These are phyloP conservation scores for Oscheius sp. DNA, from an alignment of 2,888 invertebrate species.

Conservation along the genomic window DNA sequence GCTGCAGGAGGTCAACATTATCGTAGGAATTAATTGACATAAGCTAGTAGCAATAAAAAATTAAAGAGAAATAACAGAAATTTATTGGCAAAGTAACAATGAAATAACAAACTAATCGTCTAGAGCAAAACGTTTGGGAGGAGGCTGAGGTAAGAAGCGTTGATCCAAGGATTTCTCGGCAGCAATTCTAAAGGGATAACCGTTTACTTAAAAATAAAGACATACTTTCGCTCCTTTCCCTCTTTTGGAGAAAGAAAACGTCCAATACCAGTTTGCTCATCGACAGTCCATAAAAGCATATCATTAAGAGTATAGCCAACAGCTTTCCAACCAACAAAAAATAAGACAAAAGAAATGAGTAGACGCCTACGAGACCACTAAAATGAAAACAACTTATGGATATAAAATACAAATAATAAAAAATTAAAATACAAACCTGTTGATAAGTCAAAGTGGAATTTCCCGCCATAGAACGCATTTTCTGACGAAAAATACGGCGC, in stretches of 20 bases:
- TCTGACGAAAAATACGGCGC: constrained; percentile 57
- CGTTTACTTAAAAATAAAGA: not conserved
- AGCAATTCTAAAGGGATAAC: constrained; percentile 37
- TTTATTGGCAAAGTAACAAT: too few relatives aligned
- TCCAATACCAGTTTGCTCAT: constrained; percentile 50
- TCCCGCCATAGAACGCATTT: constrained; percentile 51
- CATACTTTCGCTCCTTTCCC: constrained; percentile 48
- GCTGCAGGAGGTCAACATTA: too few relatives aligned
- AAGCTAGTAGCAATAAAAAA: too few relatives aligned
- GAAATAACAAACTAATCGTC: constrained; percentile 44
- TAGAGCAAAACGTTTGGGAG: constrained; percentile 45
- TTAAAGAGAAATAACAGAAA: too few relatives aligned
- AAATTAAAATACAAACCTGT: constrained; percentile 35
- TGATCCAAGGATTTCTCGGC: constrained; percentile 44
- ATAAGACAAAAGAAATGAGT: constrained; percentile 60
- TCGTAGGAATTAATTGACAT: too few relatives aligned
- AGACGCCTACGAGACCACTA: constrained; percentile 59
- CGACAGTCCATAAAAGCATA: constrained; percentile 56
- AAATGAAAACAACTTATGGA: constrained; percentile 31
- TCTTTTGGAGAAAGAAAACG: constrained; percentile 54
- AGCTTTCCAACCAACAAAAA: constrained; percentile 64
- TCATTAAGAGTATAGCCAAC: constrained; percentile 59
- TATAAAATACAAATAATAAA: not conserved
- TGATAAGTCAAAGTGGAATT: constrained; percentile 54
- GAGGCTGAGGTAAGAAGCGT: constrained; percentile 29